Percentiles rank a stretch among this genome's conserved stretches.
phyloP scores from a whole-genome alignment of 2,797 vertebrate genomes.

The Sebastes umbrosus region DNA sequence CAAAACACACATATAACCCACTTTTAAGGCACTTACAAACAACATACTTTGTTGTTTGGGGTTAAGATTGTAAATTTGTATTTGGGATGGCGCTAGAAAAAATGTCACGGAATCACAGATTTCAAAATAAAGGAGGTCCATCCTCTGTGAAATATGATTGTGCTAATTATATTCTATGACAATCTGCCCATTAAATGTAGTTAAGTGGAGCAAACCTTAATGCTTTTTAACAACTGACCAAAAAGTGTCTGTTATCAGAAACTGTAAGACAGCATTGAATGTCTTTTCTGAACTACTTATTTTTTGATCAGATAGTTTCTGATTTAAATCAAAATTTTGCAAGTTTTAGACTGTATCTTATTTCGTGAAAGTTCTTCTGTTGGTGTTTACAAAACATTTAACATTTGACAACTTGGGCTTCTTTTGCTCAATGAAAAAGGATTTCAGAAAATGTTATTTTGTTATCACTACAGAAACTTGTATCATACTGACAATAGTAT shows the following conservation, averaged over 20 bases:
- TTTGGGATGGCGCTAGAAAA: neutral
- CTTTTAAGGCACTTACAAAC: neutral
- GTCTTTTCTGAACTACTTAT: neutral
- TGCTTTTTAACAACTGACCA: neutral
- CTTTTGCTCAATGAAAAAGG: neutral
- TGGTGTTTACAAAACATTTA: neutral
- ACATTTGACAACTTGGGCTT: neutral
- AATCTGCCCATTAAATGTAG: neutral
- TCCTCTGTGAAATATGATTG: neutral
- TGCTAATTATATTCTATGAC: neutral
- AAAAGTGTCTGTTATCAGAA: neutral
- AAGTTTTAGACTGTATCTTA: neutral
- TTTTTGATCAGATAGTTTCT: neutral
- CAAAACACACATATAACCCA: neutral
- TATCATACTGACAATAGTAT: neutral
- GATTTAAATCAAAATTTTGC: fast-evolving
- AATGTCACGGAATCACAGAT: neutral
- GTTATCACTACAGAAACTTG: neutral
- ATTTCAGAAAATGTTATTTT: neutral
- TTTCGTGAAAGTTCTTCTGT: neutral
- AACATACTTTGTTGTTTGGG: neutral
- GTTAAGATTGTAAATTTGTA: neutral
- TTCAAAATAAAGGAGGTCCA: neutral
- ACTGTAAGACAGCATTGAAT: neutral
- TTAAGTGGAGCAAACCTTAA: neutral